Percentiles rank a stretch among this genome's conserved stretches.
Evolutionary conservation across 2,113 vertebrate species (phyloP).

Genomic region (Brevimyrus niger): DNA sequence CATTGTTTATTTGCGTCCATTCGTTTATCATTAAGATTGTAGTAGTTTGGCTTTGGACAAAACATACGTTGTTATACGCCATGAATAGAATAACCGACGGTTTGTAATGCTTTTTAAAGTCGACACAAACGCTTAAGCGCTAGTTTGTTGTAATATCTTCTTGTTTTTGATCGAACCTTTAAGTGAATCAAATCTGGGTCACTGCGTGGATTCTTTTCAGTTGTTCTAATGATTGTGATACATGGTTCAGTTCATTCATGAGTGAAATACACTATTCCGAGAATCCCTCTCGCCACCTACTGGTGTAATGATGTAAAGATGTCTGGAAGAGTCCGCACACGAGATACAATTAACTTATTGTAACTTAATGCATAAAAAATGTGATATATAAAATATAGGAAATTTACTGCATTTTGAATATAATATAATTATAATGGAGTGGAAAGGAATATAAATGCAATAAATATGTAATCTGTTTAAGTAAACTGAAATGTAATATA

Average conservation of each 20-base stretch:
- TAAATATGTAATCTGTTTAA: not conserved
- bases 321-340: not conserved
- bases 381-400: not conserved
- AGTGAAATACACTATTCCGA: not conserved
- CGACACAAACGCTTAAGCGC: not conserved
- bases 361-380: not conserved
- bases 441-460: not conserved
- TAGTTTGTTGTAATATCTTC: not conserved
- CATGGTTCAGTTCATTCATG: not conserved
- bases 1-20: not conserved
- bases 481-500: not conserved
- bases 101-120: not conserved
- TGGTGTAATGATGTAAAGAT: not conserved
- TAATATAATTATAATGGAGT: no score
- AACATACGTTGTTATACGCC: not conserved
- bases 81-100: not conserved
- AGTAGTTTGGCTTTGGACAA: not conserved
- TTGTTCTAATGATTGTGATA: not conserved
- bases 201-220: not conserved
- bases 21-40: not conserved
- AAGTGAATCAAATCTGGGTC: not conserved
- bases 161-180: not conserved
- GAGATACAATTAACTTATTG: not conserved
- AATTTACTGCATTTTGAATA: not conserved
- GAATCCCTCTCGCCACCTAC: not conserved